phyloP scores from a whole-genome alignment of 2,113 vertebrate species.

The Gallinago paraguaiae region DNA sequence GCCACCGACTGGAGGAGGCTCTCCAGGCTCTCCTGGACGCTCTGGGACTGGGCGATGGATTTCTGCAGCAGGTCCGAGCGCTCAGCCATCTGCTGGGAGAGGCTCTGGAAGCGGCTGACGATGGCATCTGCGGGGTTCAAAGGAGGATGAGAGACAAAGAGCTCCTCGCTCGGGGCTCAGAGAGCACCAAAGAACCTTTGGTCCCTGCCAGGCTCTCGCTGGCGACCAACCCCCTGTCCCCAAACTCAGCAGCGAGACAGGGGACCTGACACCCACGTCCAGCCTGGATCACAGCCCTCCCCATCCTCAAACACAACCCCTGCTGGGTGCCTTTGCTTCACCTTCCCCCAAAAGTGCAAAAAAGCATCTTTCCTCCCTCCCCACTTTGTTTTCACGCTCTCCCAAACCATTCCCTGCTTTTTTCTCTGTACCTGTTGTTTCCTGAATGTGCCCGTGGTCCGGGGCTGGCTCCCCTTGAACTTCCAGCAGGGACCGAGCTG shows the following conservation, averaged over 20 bases:
- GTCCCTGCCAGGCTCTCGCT: background rate
- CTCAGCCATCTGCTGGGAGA: constrained; percentile 82
- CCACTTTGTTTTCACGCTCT: background rate
- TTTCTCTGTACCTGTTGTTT: constrained; percentile 82
- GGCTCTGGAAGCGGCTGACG: constrained; percentile 81
- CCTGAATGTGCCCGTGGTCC: constrained; percentile 78
- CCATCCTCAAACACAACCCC: background rate
- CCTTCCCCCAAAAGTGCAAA: too few species aligned
- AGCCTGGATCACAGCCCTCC: background rate
- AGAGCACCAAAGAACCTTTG: background rate
- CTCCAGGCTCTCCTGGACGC: constrained; percentile 91
- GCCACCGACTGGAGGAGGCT: constrained; percentile 85
- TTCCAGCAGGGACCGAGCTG: constrained; percentile 82
- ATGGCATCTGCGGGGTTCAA: constrained; percentile 78
- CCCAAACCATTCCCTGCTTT: background rate
- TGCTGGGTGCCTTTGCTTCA: accelerated
- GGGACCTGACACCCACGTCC: accelerated
- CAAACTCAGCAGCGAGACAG: background rate
- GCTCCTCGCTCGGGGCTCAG: background rate
- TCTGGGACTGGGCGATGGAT: constrained; percentile 92
- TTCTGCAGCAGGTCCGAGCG: constrained; percentile 91
- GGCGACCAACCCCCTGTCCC: accelerated
- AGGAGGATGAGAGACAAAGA: background rate
- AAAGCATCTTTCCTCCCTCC: background rate
- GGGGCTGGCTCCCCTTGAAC: constrained; percentile 84